Evolutionary conservation across 2,797 vertebrate species (phyloP), one percentile per base, ranked within the genome.

Genomic region (Sebastes minor): DNA sequence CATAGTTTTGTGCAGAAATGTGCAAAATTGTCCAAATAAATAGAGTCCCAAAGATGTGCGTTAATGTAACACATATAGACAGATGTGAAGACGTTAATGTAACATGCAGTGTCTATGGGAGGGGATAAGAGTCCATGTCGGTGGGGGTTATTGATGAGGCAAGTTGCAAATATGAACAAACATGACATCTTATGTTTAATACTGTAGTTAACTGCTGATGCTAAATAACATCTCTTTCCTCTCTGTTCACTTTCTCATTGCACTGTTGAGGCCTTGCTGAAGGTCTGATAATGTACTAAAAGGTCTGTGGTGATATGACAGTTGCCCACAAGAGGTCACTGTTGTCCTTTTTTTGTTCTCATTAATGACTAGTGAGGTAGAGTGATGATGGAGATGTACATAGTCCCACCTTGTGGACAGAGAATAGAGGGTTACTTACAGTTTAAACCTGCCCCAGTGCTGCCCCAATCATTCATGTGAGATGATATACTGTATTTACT

Each of bases 271-370:
- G 11, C n/a, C 10, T 65, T 56, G 20, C 5, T 28, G n/a, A 25
- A 52, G 3, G 23, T 30, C 69, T 78, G 4, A 68, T 25, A 12
- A 25, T 74, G 8, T 14, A 18, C 20, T 57, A 20, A 56, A 9
- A 14, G 8, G 8, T 28, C 2, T 57, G 6, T 69, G 25, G 55
- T 62, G 7, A 27, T 62, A 12, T 2, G 65, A 46, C 11, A 16
- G 6, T 32, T 76, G 32, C 5, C 85, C 91, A 90, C 76, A 74
- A 89, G 90, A 78, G 75, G 74, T 18, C 89, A 8, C 46, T 55
- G 25, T 80, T 82, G 56, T 65, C 5, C n/a, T 20, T 76, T 66
- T 46, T 52, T 52, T 46, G 20, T 23, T 68, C 2, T 57, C 4
- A 23, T 28, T 30, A 30, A 30, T 30, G 28, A 30, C 28, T 30